Evolutionary conservation across 2,113 vertebrate genomes (phyloP), one percentile per base, ranked within the genome.

Genomic region (Choloepus hoffmanni): DNA sequence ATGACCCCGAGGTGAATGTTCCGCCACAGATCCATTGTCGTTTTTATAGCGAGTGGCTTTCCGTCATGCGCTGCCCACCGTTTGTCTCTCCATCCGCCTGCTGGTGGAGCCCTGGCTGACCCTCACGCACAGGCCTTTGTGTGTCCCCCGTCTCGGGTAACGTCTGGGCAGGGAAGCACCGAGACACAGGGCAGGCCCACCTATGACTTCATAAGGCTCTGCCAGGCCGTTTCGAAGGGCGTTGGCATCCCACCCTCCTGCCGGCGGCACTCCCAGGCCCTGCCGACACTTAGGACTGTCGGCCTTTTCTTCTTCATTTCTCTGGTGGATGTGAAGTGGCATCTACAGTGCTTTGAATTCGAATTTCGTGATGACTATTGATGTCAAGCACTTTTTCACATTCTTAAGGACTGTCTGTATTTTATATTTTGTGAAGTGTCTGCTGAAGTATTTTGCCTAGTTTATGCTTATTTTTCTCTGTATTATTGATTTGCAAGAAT

Each of bases 321-420:
- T 45, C 63, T 5, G 9, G n/a, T 0, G 55, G 43, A 2, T 1
- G 1, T 24, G 21, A n/a, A 2, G 28, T 0, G 6, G 7, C 1
- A 0, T 0, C 55, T 19, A 0, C 3, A 0, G 30, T 21, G n/a
- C n/a, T 5, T 43, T 21, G 28, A 5, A 1, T 40, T 8, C 1
- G 4, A 15, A 3, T n/a, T 8, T 50, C 90, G 50, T 33, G 33
- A 0, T 1, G 12, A 2, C 53, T 15, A 3, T 21, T 2, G 48
- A 14, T 0, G 11, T 7, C 0, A 0, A 18, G 5, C 21, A 1
- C 18, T 28, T 58, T 70, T 19, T 10, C 33, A 4, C 2, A 0
- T 10, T 8, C 21, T 16, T 5, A 0, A 4, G 6, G n/a, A 26
- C 10, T 7, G 1, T 53, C 5, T 16, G 40, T 9, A 1, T 23